A percentile compares a stretch with the other conserved stretches of the same genome.
These are phyloP conservation scores for Lipophrys pholis DNA, from an alignment of 2,113 vertebrate species.

Conservation along the genomic window DNA sequence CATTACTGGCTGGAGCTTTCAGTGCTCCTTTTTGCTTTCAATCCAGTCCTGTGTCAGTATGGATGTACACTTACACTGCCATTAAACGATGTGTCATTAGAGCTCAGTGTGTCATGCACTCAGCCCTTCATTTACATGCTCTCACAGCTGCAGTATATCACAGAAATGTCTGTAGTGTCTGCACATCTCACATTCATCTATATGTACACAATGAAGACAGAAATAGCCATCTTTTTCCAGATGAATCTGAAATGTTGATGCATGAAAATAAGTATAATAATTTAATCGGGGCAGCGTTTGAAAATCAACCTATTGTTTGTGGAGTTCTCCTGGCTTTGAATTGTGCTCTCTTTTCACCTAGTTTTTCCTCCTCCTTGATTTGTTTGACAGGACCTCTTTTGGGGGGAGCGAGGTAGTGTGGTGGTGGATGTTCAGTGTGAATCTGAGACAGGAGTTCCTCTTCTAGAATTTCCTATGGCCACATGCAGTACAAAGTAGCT, in stretches of 20 bases:
- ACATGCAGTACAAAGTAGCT: slow-evolving; percentile 59
- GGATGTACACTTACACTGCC: background rate
- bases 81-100: slow-evolving; percentile 8
- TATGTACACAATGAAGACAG: background rate
- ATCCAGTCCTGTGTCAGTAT: slow-evolving; percentile 10
- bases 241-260: background rate
- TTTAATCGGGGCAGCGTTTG: slow-evolving; percentile 2
- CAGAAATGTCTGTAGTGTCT: slow-evolving; percentile 16
- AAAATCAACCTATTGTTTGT: background rate
- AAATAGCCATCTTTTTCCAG: background rate
- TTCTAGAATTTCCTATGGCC: slow-evolving; percentile 41
- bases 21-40: slow-evolving; percentile 1
- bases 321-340: background rate
- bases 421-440: slow-evolving; percentile 39
- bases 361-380: slow-evolving; percentile 14
- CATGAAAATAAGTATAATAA: background rate
- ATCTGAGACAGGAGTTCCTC: slow-evolving; percentile 40
- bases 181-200: background rate
- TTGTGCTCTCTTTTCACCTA: background rate
- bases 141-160: background rate
- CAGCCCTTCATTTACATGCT: slow-evolving; percentile 23
- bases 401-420: slow-evolving; percentile 1
- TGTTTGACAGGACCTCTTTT: slow-evolving; percentile 32
- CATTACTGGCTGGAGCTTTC: background rate
- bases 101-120: slow-evolving; percentile 13